Evolutionary conservation across 2,888 invertebrate genomes (phyloP).

Genomic region (Andrena bicolor): DNA sequence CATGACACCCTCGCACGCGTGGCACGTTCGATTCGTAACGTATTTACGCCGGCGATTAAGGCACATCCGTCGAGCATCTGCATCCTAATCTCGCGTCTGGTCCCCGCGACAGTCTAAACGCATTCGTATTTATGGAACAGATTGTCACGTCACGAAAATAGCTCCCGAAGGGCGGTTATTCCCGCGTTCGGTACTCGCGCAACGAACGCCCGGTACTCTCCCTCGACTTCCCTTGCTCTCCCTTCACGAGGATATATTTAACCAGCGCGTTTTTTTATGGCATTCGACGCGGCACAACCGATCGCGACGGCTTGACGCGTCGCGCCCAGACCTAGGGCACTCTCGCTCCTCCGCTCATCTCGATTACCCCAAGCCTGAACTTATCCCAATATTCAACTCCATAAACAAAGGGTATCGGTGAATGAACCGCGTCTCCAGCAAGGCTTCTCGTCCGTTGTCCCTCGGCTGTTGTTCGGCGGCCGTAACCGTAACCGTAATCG

Average conservation of each 20-base stretch:
- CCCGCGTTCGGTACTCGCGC: conserved; percentile 9
- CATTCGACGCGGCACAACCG: not conserved
- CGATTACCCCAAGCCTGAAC: not conserved
- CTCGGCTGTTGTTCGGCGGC: conserved; percentile 5
- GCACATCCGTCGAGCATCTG: conserved; percentile 36
- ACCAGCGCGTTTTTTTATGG: conserved; percentile 32
- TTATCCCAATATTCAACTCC: not conserved
- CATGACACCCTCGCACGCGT: not conserved
- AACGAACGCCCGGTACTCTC: not conserved
- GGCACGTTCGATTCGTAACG: conserved; percentile 10
- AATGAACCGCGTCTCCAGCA: not conserved
- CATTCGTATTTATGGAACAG: conserved; percentile 56
- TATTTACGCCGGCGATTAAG: conserved; percentile 16
- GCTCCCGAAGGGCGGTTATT: conserved; percentile 46
- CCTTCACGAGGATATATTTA: conserved; percentile 38
- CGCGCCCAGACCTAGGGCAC: not conserved
- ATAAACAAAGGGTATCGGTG: not conserved
- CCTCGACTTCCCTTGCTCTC: not conserved
- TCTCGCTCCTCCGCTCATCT: not conserved
- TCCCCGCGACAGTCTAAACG: not conserved
- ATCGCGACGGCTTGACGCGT: not conserved
- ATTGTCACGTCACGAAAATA: conserved; percentile 55
- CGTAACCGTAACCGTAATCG: conserved; percentile 29
- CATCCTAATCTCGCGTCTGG: conserved; percentile 40
- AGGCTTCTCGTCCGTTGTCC: conserved; percentile 16